A percentile compares a stretch with the other conserved stretches of the same genome.
Evolutionary conservation across 2,888 invertebrate genomes (phyloP).

Genomic region (Temnothorax unifasciatus): DNA sequence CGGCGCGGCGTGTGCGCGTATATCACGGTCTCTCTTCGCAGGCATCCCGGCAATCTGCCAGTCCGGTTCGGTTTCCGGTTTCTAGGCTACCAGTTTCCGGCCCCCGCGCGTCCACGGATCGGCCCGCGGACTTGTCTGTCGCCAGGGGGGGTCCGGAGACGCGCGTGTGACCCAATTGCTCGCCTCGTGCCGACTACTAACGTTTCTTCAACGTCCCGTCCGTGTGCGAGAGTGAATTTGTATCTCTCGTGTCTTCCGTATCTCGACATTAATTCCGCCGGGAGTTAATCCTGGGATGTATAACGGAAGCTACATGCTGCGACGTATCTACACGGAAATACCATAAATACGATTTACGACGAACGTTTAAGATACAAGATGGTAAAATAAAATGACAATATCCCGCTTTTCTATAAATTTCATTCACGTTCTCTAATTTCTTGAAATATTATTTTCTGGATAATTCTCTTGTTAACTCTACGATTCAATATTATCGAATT

Average conservation of each 20-base stretch:
- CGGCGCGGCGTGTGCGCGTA: neutral
- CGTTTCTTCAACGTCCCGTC: slow-evolving; percentile 60
- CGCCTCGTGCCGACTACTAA: slow-evolving; percentile 54
- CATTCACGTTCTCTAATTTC: neutral
- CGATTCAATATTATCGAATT: neutral
- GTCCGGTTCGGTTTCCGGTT: slow-evolving; percentile 58
- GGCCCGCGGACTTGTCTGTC: slow-evolving; percentile 25
- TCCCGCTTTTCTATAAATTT: no score
- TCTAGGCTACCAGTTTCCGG: slow-evolving; percentile 55
- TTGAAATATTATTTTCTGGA: neutral
- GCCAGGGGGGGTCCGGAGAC: slow-evolving; percentile 35
- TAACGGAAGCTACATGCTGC: neutral
- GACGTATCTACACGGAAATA: neutral
- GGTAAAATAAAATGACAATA: neutral
- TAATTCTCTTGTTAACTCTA: neutral
- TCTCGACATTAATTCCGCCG: neutral
- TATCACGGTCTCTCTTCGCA: slow-evolving; percentile 29
- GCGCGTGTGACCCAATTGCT: slow-evolving; percentile 65
- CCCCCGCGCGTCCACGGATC: slow-evolving; percentile 33
- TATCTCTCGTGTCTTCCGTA: neutral
- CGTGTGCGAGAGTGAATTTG: slow-evolving; percentile 7
- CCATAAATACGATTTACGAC: neutral
- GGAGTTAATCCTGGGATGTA: neutral
- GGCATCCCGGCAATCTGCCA: slow-evolving; percentile 49
- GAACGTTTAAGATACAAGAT: neutral